Percentiles rank a stretch among this genome's conserved stretches.
Evolutionary conservation across 2,113 vertebrate species (phyloP).

Genomic region (Prietella phreatophila): DNA sequence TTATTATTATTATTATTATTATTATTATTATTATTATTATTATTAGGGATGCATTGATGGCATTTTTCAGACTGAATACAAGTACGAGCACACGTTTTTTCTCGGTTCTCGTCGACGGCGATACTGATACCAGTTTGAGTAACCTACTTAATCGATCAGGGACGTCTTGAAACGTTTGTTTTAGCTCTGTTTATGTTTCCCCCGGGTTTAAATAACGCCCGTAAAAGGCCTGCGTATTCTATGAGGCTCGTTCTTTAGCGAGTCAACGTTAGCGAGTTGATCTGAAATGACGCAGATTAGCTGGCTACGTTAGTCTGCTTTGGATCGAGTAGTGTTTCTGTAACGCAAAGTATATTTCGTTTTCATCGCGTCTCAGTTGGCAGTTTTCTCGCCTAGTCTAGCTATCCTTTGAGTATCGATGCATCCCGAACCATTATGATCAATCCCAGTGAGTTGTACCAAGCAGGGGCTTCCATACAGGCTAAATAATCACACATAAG

Average conservation of each 20-base stretch:
- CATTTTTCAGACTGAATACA: background rate
- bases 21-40: slow-evolving; percentile 24
- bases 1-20: slow-evolving; percentile 37
- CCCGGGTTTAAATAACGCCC: background rate
- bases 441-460: background rate
- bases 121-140: background rate
- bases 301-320: background rate
- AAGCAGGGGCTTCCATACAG: slow-evolving; percentile 1
- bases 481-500: slow-evolving; percentile 47
- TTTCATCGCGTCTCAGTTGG: background rate
- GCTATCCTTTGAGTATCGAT: background rate
- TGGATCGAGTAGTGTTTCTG: background rate
- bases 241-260: background rate
- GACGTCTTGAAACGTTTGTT: background rate
- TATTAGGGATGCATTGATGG: slow-evolving; percentile 22
- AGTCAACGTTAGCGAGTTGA: background rate
- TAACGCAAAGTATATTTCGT: background rate
- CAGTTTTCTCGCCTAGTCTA: no score
- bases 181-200: background rate
- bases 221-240: background rate
- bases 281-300: background rate
- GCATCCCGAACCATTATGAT: slow-evolving; percentile 2
- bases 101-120: background rate
- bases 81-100: background rate
- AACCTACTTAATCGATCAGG: background rate